Evolutionary conservation across 2,888 invertebrate species (phyloP), one percentile per base, ranked within the genome.

Genomic region (Onchidella celtica): DNA sequence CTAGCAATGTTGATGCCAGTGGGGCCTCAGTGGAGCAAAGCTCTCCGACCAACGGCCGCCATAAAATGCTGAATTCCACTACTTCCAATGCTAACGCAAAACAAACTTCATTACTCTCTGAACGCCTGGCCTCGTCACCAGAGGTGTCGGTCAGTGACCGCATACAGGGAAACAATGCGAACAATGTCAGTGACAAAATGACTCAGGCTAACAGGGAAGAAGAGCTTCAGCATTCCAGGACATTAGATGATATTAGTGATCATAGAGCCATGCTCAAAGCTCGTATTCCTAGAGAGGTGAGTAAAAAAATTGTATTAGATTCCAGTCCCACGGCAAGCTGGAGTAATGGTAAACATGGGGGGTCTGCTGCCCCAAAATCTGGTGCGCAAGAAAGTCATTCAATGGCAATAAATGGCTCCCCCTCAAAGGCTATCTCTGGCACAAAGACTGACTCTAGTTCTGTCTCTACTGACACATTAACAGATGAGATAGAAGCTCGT

Each of bases 71-170:
- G 21, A 75, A 75, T 40, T 27, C 24, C 32, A 32, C 32, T 40
- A 47, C 65, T 32, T 75, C 40, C 55, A 34, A 32, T 47, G 47
- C 24, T 24, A 63, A 59, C 32, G 47, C 27, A 11, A 57, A 57
- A 21, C 69, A 61, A 21, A 66, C 66, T 11, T 81, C 75, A 2
- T 66, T 81, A 69, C n/a, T 81, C 40, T 81, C 81, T 2, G 75
- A 81, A 34, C 75, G 81, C 11, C 59, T 75, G 59, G 75, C 75
- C 36, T 32, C 47, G 40, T 59, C 55, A 11, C 1, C 40, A 11
- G 68, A 47, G 0, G n/a, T 65, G 29, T 2, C 40, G 17, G 47
- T 66, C 27, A 75, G 57, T 27, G 68, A 57, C 27, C 29, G 17
- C n/a, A 0, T 11, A 17, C 34, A 77, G 36, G 27, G 32, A 32